Base-by-base conservation (phyloP, 2,113 vertebrate species). In the Emydura subglobosa region DNA sequence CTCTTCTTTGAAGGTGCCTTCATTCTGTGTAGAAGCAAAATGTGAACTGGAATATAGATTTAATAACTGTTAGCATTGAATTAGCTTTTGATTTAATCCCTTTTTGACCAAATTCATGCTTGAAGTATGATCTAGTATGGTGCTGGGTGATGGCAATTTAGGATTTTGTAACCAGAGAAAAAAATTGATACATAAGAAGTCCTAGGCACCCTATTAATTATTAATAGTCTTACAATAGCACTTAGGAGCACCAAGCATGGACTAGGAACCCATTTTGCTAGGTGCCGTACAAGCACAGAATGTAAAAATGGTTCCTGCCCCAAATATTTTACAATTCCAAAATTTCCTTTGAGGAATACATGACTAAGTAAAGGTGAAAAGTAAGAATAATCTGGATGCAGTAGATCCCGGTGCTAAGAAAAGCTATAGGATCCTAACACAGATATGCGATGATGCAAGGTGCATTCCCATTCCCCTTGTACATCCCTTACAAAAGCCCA, bases 61-160 rank as follows among this genome's bases (percentile, higher is more conserved):
- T 29, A 47, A 44, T 78, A 92, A 13, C 84, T 89, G 44, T 0
- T 74, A 85, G 12, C 25, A 47, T 31, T 80, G 16, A 3, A 3
- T 85, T 86, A 86, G 74, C 92, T 95, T 97, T 89, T 1, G 91
- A 42, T 96, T 72, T 94, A 86, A 83, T 88, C 92, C 13, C 19
- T 13, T 91, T 94, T 79, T 83, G 57, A 79, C 79, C 25, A 47
- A 47, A 78, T 47, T 44, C 44, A 47, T 78, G 53, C 31, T 85
- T 94, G 81, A 93, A 85, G 81, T 93, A 25, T 88, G 95, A 96
- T 95, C 81, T 81, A 9, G 49, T 94, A 92, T 86, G 17, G 8
- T 29, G 79, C 10, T 85, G 29, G 16, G 76, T 89, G 72, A 34
- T 87, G 42, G 53, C 88, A 86, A 2, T 93, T 95, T 29, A 80